Conservation (phyloP, 2,888 invertebrate species). For the Rhaphigaster nebulosa region DNA sequence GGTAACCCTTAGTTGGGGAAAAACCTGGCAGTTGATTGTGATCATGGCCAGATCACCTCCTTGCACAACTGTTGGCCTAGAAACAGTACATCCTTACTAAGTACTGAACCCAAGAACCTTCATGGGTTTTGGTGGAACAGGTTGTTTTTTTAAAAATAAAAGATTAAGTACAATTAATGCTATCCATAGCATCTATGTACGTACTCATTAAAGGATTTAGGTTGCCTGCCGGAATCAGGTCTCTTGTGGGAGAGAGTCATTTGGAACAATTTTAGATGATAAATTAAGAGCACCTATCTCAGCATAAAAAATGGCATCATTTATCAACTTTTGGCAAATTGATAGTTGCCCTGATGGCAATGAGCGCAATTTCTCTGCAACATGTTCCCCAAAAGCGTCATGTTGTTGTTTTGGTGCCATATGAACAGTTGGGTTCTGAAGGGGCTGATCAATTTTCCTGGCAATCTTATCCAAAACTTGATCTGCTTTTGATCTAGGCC, state of each 20-base stretch:
- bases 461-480: conserved; percentile 60
- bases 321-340: conserved; percentile 58
- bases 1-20: too few species aligned
- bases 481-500: conserved; percentile 54
- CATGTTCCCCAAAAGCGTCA: conserved; percentile 59
- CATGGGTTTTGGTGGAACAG: too few species aligned
- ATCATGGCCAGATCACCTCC: too few species aligned
- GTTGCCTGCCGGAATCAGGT: not conserved
- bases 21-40: too few species aligned
- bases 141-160: too few species aligned
- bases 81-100: too few species aligned
- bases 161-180: not conserved
- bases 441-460: conserved; percentile 55
- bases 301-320: conserved; percentile 61
- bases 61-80: too few species aligned
- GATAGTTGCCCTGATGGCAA: conserved; percentile 56
- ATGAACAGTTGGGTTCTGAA: not conserved
- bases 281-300: conserved; percentile 57
- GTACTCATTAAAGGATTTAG: not conserved
- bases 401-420: conserved; percentile 41
- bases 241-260: not conserved
- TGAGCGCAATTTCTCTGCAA: conserved; percentile 57
- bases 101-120: too few species aligned
- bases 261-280: conserved; percentile 48
- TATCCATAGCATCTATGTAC: not conserved